A percentile compares a stretch with the other conserved stretches of the same genome.
These are phyloP conservation scores for Sinohyriopsis cumingii DNA, from an alignment of 2,888 invertebrate species.

Conservation along the genomic window DNA sequence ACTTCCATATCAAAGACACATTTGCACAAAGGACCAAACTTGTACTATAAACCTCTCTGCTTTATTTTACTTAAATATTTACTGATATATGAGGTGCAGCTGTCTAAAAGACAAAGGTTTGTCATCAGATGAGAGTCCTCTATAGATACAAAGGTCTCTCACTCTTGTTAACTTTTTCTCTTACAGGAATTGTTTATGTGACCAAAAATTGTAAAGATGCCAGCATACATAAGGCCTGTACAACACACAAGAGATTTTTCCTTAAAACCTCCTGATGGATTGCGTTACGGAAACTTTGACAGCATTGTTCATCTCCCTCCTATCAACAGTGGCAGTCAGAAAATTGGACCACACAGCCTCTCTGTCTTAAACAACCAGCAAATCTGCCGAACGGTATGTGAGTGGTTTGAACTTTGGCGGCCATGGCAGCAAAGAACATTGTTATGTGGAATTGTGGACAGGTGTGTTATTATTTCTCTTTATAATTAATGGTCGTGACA, in stretches of 20 bases:
- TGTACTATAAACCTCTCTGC: no score
- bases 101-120: no score
- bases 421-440: constrained; percentile 65
- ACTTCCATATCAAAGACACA: no score
- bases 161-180: no score
- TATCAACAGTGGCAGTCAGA: constrained; percentile 21
- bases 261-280: constrained; percentile 46
- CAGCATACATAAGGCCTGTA: constrained; percentile 51
- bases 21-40: no score
- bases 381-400: constrained; percentile 58
- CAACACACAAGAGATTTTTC: constrained; percentile 47
- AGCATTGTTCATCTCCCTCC: constrained; percentile 55
- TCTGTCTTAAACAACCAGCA: constrained; percentile 58
- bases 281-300: constrained; percentile 62
- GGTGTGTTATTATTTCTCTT: constrained; percentile 33
- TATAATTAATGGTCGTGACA: neutral
- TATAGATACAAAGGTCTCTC: no score
- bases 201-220: constrained; percentile 36
- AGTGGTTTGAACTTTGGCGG: constrained; percentile 64
- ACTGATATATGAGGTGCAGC: no score
- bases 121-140: no score
- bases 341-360: constrained; percentile 33
- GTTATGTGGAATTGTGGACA: constrained; percentile 63
- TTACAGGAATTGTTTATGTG: no score
- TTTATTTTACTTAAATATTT: no score